Evolutionary conservation across 2,113 vertebrate genomes (phyloP).

Genomic region (Eupsittula cactorum): DNA sequence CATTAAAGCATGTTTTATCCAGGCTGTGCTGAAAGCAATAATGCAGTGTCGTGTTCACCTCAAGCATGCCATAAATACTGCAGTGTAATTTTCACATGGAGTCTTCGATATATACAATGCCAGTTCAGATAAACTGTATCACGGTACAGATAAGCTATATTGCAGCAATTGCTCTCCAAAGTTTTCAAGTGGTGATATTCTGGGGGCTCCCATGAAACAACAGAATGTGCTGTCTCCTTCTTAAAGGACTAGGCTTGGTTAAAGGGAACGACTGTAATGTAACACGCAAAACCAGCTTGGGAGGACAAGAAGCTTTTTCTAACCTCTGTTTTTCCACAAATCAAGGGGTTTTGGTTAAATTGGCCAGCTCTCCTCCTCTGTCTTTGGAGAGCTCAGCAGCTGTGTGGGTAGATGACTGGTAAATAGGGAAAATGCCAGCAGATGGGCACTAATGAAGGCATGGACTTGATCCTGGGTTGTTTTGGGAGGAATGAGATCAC

Average conservation of each 20-base stretch:
- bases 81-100: background rate
- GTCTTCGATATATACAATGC: background rate
- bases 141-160: background rate
- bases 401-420: background rate
- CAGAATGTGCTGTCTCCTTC: background rate
- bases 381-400: background rate
- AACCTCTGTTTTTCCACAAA: too few species aligned
- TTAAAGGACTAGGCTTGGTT: background rate
- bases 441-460: rapidly evolving
- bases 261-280: background rate
- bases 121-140: background rate
- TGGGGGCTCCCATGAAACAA: background rate
- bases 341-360: background rate
- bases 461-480: too few species aligned
- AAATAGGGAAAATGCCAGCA: background rate
- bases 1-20: background rate
- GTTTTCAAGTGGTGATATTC: background rate
- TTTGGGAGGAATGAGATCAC: background rate
- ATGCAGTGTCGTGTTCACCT: background rate
- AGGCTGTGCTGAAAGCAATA: background rate
- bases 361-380: background rate
- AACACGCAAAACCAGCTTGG: background rate
- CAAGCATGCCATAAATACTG: background rate
- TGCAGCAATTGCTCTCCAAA: background rate
- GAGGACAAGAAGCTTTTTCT: background rate